Base-by-base conservation (phyloP, 2,888 invertebrate genomes). In the Embidobia sp. region DNA sequence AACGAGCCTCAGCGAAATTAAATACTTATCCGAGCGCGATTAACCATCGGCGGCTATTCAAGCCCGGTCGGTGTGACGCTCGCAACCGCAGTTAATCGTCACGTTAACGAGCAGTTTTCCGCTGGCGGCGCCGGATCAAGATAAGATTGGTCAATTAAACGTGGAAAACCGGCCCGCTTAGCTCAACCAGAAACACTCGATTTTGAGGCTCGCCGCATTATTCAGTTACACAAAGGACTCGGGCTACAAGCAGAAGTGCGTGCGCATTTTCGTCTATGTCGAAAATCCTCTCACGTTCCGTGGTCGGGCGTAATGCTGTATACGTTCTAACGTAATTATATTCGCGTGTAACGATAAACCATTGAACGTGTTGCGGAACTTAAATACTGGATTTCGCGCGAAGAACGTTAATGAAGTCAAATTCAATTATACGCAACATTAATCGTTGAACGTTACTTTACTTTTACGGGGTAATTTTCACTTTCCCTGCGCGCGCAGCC, bases 151-250 rank as follows among this genome's bases (percentile, higher is more conserved):
- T 67, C 63, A 49, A 61, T 67, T 67, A 59, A 75, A 66, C 18
- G 51, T 10, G 29, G 61, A 16, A 55, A 74, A 42, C 59, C 53
- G 8, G 19, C 18, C 35, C 46, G 53, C 61, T 66, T 42, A 51
- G 29, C 22, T 40, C 18, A 46, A 72, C 79, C 79, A 69, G 78
- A 78, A 79, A 74, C 70, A 66, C 77, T 77, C 77, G 77, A 81
- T 81, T 76, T 66, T 26, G 77, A 49, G 81, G 81, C 73, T 76
- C 27, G 26, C 81, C 83, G 59, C 79, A 67, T 79, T 77, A 80
- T 83, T 82, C 79, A 67, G 67, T 18, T 22, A 29, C 19, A 75
- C 70, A 74, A 78, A 70, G 55, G 66, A 27, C 40, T n/a, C 15
- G 18, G n/a, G n/a, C n/a, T n/a, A n/a, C n/a, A n/a, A n/a, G 13